Evolutionary conservation across 2,888 invertebrate species (phyloP).

Genomic region (Corbicula japonica): DNA sequence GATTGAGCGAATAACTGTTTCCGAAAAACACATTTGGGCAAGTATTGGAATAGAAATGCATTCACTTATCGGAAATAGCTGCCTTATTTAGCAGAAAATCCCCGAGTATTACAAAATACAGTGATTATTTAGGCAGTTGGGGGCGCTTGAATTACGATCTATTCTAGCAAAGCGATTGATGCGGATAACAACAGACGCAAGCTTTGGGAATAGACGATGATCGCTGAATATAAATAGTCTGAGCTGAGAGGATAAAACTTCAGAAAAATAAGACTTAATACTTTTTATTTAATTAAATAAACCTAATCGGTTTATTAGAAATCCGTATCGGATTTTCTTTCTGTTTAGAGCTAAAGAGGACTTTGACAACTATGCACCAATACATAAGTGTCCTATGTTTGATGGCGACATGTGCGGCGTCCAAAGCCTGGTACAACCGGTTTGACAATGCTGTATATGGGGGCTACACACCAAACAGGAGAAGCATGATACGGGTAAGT

Average conservation of each 20-base stretch:
- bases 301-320: too few relatives aligned
- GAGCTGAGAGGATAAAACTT: too few relatives aligned
- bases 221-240: too few relatives aligned
- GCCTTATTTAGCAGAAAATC: slow-evolving; percentile 37
- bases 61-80: slow-evolving; percentile 43
- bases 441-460: slow-evolving; percentile 55
- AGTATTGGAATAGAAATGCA: slow-evolving; percentile 21
- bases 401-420: slow-evolving; percentile 28
- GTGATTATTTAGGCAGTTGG: slow-evolving; percentile 25
- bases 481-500: slow-evolving; percentile 33
- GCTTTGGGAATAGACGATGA: too few relatives aligned
- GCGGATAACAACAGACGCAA: too few relatives aligned
- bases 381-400: slow-evolving; percentile 45
- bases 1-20: slow-evolving; percentile 38
- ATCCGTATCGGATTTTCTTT: background rate
- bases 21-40: slow-evolving; percentile 39
- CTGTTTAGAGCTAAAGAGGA: background rate
- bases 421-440: slow-evolving; percentile 48
- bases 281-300: too few relatives aligned
- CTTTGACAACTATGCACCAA: slow-evolving; percentile 45
- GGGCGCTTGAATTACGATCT: too few relatives aligned
- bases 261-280: too few relatives aligned
- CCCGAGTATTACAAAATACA: slow-evolving; percentile 29
- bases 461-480: slow-evolving; percentile 50
- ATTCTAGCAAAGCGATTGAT: too few relatives aligned